A percentile compares a stretch with the other conserved stretches of the same genome.
Evolutionary conservation across 2,113 vertebrate species (phyloP).

Genomic region (Pygoscelis adeliae): DNA sequence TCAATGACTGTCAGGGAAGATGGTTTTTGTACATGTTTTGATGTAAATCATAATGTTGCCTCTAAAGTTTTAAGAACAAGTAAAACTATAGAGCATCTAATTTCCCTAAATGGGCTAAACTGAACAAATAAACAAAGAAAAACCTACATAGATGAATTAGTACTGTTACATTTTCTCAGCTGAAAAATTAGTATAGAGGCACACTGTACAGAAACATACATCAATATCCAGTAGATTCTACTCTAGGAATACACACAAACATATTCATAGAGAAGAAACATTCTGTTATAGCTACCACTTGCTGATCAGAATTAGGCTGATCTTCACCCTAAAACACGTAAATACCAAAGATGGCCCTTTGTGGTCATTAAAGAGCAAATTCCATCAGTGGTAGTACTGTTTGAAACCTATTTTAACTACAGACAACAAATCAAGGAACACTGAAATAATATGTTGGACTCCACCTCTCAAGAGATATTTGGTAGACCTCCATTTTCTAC

Average conservation of each 20-base stretch:
- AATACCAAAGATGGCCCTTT: background rate
- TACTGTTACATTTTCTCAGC: background rate
- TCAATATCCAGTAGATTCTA: background rate
- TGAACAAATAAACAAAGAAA: background rate
- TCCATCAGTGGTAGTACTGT: background rate
- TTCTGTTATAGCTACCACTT: background rate
- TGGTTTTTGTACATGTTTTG: background rate
- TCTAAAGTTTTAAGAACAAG: background rate
- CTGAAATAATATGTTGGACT: background rate
- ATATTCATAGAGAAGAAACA: background rate
- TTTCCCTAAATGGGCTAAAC: background rate
- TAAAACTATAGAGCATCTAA: background rate
- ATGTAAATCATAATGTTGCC: background rate
- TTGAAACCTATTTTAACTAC: background rate
- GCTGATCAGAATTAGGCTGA: background rate
- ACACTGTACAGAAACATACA: background rate
- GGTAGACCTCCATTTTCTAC: background rate
- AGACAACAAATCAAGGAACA: background rate
- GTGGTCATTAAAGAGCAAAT: background rate
- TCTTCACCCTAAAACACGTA: background rate
- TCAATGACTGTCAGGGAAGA: background rate
- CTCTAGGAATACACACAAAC: background rate
- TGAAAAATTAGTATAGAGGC: background rate
- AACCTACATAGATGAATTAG: background rate
- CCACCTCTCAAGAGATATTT: background rate